Conservation (phyloP, 2,888 invertebrate genomes). For the Thera britannica region DNA sequence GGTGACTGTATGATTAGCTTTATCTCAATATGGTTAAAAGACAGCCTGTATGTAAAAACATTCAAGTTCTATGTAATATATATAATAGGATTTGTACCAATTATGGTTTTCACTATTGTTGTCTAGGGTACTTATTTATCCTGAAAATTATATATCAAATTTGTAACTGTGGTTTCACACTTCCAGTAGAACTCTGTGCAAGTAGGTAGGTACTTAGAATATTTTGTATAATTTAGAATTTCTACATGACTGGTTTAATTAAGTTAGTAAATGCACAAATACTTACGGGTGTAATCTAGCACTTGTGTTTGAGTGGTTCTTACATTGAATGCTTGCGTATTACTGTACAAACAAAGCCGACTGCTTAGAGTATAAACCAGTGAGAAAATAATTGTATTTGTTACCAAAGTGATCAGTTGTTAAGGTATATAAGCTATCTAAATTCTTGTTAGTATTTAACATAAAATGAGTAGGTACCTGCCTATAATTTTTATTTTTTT, state of each 20-base stretch:
- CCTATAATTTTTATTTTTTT: too few relatives aligned
- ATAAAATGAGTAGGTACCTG: not conserved
- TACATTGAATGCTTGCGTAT: constrained; percentile 40
- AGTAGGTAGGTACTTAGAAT: constrained; percentile 22
- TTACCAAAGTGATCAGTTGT: constrained; percentile 50
- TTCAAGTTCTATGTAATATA: too few relatives aligned
- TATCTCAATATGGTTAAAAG: constrained; percentile 29
- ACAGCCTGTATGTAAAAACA: not conserved
- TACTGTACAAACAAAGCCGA: constrained; percentile 42
- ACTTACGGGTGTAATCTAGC: constrained; percentile 58
- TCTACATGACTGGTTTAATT: constrained; percentile 50
- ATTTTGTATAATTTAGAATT: constrained; percentile 50
- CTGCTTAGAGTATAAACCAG: constrained; percentile 45
- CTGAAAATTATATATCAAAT: not conserved
- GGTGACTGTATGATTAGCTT: constrained; percentile 84
- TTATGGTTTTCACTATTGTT: not conserved
- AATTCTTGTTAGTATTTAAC: constrained; percentile 26
- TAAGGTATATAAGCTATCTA: constrained; percentile 18
- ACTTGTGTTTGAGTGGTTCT: constrained; percentile 49
- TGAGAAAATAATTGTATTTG: constrained; percentile 47
- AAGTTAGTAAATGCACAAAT: constrained; percentile 70
- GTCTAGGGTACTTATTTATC: too few relatives aligned
- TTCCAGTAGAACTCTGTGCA: not conserved
- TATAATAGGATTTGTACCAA: too few relatives aligned
- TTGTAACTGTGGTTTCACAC: not conserved